Evolutionary conservation across 64 coral and sea anemone genomes (phyloP), one percentile per base, ranked within the genome.

Genomic region (Pocillopora damicornis): DNA sequence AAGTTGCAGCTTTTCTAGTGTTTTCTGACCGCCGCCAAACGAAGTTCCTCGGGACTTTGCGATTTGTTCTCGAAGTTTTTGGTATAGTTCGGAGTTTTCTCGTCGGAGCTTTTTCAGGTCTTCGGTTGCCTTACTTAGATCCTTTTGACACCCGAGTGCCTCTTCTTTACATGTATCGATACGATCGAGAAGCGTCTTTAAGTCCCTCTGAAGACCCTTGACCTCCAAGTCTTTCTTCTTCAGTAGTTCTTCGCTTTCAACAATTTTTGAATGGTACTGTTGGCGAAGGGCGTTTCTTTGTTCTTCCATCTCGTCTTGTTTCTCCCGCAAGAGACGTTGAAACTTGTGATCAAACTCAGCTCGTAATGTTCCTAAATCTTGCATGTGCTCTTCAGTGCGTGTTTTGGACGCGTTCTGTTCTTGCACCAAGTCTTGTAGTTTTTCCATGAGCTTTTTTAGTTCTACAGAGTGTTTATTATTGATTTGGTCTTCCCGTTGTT

Each of bases 321-420:
- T 97, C 66, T 97, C 94, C 59, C 91, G 89, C 15, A 83, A 73
- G 36, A 97, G 73, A 5, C 88, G 87, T 35, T 93, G 91, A 25
- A 97, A 63, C 75, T 91, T 97, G 26, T 77, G 88, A 26, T 90
- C 94, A 83, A 97, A 92, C 68, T 97, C 91, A 30, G 80, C 30
- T 75, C 94, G 85, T 13, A 97, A 65, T 15, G 76, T 68, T 59
- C 86, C 90, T 26, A 97, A 90, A 63, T 92, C 94, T 37, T 90
- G 60, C 94, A 93, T 97, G 74, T 97, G 94, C 11, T 90, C 90
- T 63, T 97, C 83, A 15, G 91, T 97, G 62, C 93, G 78, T 9
- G 88, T 78, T 73, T 93, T 97, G 9, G 94, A 97, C 22, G 80
- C 88, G 61, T 97, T 97, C 63, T 97, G 91, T 90, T 93, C 76